Percentiles rank a stretch among this genome's conserved stretches.
Conservation (phyloP, 2,888 invertebrate species). For the Meteorus cinctellus region DNA sequence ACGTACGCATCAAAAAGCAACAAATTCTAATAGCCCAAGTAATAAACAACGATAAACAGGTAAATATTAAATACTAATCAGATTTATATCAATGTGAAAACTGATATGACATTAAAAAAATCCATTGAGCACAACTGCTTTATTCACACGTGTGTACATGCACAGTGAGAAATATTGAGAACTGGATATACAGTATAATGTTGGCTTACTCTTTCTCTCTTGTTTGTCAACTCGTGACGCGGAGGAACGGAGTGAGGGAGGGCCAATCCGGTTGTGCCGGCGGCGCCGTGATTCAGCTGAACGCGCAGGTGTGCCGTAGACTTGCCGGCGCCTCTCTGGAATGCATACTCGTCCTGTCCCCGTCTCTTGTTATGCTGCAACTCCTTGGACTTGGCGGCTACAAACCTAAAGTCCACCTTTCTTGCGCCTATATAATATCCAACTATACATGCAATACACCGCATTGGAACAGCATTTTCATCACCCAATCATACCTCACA, state of each 20-base stretch:
- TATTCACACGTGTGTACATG: neutral
- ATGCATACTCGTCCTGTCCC: constrained; percentile 59
- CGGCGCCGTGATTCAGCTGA: constrained; percentile 70
- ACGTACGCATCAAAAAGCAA: too few relatives aligned
- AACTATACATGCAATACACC: neutral
- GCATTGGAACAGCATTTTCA: neutral
- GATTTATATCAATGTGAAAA: neutral
- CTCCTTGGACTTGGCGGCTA: constrained; percentile 52
- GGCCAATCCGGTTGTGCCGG: constrained; percentile 66
- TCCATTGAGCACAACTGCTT: neutral
- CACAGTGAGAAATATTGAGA: neutral
- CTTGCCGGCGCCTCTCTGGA: constrained; percentile 72
- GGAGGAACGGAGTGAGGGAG: constrained; percentile 46
- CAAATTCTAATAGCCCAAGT: too few relatives aligned
- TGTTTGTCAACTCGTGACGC: constrained; percentile 34
- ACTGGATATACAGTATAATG: neutral
- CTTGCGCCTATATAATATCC: neutral
- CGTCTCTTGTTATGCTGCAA: constrained; percentile 56
- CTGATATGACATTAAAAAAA: neutral
- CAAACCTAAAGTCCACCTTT: neutral
- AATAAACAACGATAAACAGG: too few relatives aligned
- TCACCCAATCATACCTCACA: constrained; percentile 11
- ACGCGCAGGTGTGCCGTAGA: constrained; percentile 72
- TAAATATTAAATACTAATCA: too few relatives aligned
- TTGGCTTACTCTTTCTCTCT: constrained; percentile 22